Evolutionary conservation across 2,113 vertebrate genomes (phyloP), one percentile per base, ranked within the genome.

Genomic region (Saiga tatarica): DNA sequence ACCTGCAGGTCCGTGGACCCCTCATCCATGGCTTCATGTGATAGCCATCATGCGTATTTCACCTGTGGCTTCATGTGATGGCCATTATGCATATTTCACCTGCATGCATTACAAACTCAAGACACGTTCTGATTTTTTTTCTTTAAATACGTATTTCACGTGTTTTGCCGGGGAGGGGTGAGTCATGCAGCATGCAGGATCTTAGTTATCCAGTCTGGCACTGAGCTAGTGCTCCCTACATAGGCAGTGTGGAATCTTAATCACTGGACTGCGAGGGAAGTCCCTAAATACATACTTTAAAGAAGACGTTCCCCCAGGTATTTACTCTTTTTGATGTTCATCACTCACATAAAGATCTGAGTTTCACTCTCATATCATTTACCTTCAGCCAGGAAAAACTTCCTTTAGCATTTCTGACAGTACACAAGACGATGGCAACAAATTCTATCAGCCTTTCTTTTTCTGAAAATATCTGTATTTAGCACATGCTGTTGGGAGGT

Each of bases 101-200:
- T 42, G 17, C 45, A 7, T 28, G 30, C 45, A 50, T 17, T 28
- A 53, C 33, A 83, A 21, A 53, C 78, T 36, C 59, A 28, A 42
- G 59, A 52, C 28, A 62, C 11, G 10, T 39, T 50, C 12, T 36
- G n/a, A 6, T 81, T 52, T 62, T 81, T 81, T 74, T 74, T 39
- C 67, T 74, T 74, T 39, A 74, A 74, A 74, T 39, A 39, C 36
- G 25, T 39, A 74, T 74, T 74, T 12, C 67, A 39, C 2, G 1
- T 12, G 11, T 74, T 71, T 39, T 0, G 1, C 0, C 0, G 33
- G 62, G 7, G 16, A 7, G 9, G n/a, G 33, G 15, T n/a, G n/a
- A 36, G n/a, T 71, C 67, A 71, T 5, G 19, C 1, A 8, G 67
- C n/a, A 36, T 12, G 67, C 19, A 71, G 9, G 9, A 36, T 36